A percentile compares a stretch with the other conserved stretches of the same genome.
phyloP scores from a whole-genome alignment of 2,888 invertebrate species.

The Sinopyrophorus schimmeli region DNA sequence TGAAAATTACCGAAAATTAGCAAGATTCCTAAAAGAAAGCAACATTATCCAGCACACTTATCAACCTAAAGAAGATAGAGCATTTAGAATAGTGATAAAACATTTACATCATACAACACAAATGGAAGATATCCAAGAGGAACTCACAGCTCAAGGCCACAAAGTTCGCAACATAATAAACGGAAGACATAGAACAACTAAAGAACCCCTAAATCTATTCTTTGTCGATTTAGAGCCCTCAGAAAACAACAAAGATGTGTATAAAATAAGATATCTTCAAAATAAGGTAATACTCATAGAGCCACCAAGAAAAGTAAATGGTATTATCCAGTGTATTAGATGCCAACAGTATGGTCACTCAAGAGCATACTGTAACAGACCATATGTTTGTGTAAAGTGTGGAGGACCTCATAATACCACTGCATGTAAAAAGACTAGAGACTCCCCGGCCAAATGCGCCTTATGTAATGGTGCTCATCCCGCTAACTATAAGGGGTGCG shows the following conservation, averaged over 20 bases:
- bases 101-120: constrained; percentile 18
- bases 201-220: constrained; percentile 8
- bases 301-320: constrained; percentile 15
- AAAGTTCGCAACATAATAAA: constrained; percentile 26
- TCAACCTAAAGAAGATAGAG: constrained; percentile 27
- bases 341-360: constrained; percentile 35
- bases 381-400: constrained; percentile 31
- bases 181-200: constrained; percentile 10
- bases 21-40: constrained; percentile 13
- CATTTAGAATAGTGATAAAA: constrained; percentile 25
- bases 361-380: constrained; percentile 29
- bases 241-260: constrained; percentile 16
- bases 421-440: constrained; percentile 1
- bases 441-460: constrained; percentile 15
- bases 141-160: constrained; percentile 18
- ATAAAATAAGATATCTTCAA: constrained; percentile 15
- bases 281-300: constrained; percentile 14
- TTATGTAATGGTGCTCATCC: constrained; percentile 10
- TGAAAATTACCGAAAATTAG: constrained; percentile 24
- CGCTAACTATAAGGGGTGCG: constrained; percentile 9
- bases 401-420: constrained; percentile 20
- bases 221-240: constrained; percentile 18
- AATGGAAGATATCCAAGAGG: constrained; percentile 12
- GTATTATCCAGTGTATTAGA: constrained; percentile 27
- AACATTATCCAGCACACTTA: constrained; percentile 26